A percentile compares a stretch with the other conserved stretches of the same genome.
Evolutionary conservation across 23 tunicate genomes (phyloP).

Genomic region (Botrylloides violaceus): DNA sequence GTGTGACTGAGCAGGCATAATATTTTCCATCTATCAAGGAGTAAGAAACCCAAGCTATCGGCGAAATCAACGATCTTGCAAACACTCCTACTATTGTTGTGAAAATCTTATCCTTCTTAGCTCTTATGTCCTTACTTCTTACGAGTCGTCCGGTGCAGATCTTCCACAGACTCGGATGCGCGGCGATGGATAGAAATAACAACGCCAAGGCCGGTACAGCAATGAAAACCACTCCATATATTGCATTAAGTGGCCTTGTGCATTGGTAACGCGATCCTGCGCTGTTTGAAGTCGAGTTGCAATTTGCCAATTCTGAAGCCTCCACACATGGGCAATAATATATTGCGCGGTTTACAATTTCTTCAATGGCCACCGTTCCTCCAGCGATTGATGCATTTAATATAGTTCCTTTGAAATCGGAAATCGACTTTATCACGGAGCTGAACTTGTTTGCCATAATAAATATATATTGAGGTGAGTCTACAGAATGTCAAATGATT

Average conservation of each 20-base stretch:
- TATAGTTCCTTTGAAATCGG: constrained; percentile 39
- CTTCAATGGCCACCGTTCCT: constrained; percentile 27
- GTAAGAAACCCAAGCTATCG: constrained; percentile 18
- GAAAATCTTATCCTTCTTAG: not conserved
- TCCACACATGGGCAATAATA: constrained; percentile 57
- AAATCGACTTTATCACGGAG: constrained; percentile 5
- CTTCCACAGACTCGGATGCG: constrained; percentile 41
- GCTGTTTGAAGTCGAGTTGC: constrained; percentile 10
- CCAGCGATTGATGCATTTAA: constrained; percentile 28
- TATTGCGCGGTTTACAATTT: constrained; percentile 11
- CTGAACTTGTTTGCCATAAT: no score
- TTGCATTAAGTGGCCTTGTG: constrained; percentile 24
- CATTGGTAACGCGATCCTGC: not conserved
- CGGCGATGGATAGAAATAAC: constrained; percentile 24
- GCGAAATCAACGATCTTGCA: constrained; percentile 15
- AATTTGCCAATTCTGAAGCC: constrained; percentile 12
- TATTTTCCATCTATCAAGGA: constrained; percentile 29
- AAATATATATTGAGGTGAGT: no score
- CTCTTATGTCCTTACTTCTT: not conserved
- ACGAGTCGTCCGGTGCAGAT: constrained; percentile 21
- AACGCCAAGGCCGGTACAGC: constrained; percentile 51
- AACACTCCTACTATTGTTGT: not conserved
- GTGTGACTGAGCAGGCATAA: constrained; percentile 29
- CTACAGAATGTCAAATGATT: no score
- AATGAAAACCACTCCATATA: constrained; percentile 43